These are phyloP conservation scores for Neodiprion fabricii DNA, from an alignment of 1,140 invertebrate species.

Conservation along the genomic window DNA sequence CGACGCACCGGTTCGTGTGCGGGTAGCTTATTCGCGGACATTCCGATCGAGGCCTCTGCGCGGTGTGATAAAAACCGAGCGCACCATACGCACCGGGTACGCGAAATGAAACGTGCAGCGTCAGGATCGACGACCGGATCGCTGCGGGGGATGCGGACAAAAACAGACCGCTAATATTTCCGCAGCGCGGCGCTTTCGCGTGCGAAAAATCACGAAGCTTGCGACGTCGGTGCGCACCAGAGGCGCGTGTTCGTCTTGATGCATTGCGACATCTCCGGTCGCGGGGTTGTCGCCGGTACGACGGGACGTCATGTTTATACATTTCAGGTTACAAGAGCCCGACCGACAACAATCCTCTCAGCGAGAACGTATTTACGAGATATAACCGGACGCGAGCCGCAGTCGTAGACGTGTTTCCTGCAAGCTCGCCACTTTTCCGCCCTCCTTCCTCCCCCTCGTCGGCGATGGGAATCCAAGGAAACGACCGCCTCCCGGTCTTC, in stretches of 20 bases:
- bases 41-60: neutral
- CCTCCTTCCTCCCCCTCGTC: slow-evolving; percentile 38
- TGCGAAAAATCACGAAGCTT: neutral
- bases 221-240: slow-evolving; percentile 37
- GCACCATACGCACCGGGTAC: too few species aligned
- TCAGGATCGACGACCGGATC: too few species aligned
- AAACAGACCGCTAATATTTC: neutral
- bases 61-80: neutral
- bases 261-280: slow-evolving; percentile 49
- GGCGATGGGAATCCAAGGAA: slow-evolving; percentile 13
- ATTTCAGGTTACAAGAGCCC: slow-evolving; percentile 56
- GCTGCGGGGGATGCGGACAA: neutral
- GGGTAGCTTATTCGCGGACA: neutral
- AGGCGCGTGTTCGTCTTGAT: slow-evolving; percentile 52
- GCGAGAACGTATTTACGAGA: slow-evolving; percentile 21
- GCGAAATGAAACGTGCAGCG: too few species aligned
- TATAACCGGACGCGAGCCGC: slow-evolving; percentile 16
- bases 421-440: slow-evolving; percentile 32
- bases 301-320: slow-evolving; percentile 52
- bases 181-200: neutral
- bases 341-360: slow-evolving; percentile 51
- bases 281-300: slow-evolving; percentile 44
- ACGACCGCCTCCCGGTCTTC: neutral
- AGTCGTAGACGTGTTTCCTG: slow-evolving; percentile 29
- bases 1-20: neutral